phyloP scores from a whole-genome alignment of 2,113 vertebrate species.

The Eclectus roratus region DNA sequence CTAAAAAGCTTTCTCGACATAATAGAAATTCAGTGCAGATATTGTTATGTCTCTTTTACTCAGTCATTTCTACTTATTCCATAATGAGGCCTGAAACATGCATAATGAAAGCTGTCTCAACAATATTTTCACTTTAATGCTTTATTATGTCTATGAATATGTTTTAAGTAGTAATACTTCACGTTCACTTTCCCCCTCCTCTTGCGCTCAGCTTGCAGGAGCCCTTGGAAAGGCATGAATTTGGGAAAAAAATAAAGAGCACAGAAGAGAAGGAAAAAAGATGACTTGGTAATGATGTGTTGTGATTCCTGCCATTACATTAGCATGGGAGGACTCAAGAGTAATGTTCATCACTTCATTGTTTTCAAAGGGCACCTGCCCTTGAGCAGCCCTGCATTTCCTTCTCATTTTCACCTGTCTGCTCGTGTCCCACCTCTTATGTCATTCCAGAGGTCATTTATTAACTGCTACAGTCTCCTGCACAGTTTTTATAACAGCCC shows the following conservation, averaged over 20 bases:
- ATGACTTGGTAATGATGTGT: constrained; percentile 29
- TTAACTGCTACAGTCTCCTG: not conserved
- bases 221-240: constrained; percentile 50
- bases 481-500: not conserved
- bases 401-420: not conserved
- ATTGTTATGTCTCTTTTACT: constrained; percentile 83
- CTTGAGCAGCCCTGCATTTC: not conserved
- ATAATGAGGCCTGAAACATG: constrained; percentile 89
- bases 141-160: constrained; percentile 89
- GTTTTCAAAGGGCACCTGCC: constrained; percentile 47
- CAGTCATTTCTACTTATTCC: constrained; percentile 90
- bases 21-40: constrained; percentile 91
- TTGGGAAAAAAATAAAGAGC: not conserved
- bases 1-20: constrained; percentile 75
- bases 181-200: constrained; percentile 33
- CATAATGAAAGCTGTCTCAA: constrained; percentile 95
- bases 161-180: constrained; percentile 83
- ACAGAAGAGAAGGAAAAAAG: not conserved
- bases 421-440: not conserved
- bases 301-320: constrained; percentile 38
- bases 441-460: not conserved
- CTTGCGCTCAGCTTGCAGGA: constrained; percentile 25
- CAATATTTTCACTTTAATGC: constrained; percentile 95
- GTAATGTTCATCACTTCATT: constrained; percentile 1
- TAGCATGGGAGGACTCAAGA: constrained; percentile 35